These are phyloP conservation scores for Canis aureus DNA, from an alignment of 2,113 vertebrate genomes.

Conservation along the genomic window DNA sequence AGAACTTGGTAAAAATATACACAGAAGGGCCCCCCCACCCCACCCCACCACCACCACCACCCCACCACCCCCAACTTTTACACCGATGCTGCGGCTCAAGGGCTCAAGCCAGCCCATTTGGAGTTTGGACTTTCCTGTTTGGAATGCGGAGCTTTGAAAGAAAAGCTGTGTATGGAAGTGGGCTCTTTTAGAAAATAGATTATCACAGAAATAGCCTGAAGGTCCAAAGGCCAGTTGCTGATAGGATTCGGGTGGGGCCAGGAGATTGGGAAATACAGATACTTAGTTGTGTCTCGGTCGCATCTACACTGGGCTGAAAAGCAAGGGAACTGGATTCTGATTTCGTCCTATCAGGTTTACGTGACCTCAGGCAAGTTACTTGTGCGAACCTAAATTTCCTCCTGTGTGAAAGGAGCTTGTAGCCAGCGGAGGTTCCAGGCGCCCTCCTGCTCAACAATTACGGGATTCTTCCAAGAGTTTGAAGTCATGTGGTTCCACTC, in stretches of 20 bases:
- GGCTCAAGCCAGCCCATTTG: neutral
- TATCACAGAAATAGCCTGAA: neutral
- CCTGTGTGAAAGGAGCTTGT: neutral
- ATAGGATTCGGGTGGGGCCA: neutral
- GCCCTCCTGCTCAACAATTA: neutral
- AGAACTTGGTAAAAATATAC: constrained; percentile 27
- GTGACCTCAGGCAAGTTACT: neutral
- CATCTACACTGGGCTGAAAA: neutral
- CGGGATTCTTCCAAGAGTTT: neutral
- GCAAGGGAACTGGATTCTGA: constrained; percentile 33
- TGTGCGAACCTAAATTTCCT: constrained; percentile 24
- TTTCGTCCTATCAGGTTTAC: neutral
- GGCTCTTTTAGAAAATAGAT: neutral
- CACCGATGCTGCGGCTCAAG: neutral
- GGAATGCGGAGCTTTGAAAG: neutral
- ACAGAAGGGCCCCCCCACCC: neutral
- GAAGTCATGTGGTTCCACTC: neutral
- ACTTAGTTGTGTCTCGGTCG: neutral
- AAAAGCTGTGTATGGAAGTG: neutral
- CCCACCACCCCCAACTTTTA: neutral
- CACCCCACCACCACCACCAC: neutral
- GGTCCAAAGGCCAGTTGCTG: neutral
- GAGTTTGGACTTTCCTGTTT: neutral
- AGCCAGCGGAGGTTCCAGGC: neutral
- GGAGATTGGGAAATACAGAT: neutral